These are phyloP conservation scores for Chesias legatella DNA, from an alignment of 2,888 invertebrate genomes.

Conservation along the genomic window DNA sequence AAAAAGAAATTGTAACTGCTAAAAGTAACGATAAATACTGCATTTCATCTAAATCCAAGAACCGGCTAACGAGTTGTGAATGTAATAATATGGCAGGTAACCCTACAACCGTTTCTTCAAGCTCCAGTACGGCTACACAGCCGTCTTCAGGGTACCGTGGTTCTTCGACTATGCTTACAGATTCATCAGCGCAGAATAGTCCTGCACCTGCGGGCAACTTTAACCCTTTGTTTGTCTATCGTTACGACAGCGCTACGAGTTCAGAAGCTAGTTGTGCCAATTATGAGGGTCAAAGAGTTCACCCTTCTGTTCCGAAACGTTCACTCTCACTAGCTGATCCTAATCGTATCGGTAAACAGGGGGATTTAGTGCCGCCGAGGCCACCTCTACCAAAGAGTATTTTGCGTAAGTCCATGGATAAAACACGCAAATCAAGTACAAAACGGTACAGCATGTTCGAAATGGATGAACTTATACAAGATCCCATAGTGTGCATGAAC, in stretches of 20 bases:
- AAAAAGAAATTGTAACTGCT: slow-evolving; percentile 58
- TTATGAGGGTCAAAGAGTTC: slow-evolving; percentile 67
- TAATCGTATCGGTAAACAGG: slow-evolving; percentile 61
- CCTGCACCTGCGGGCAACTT: slow-evolving; percentile 81
- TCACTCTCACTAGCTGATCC: slow-evolving; percentile 83
- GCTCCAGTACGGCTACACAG: slow-evolving; percentile 87
- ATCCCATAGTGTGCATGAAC: slow-evolving; percentile 66
- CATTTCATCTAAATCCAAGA: slow-evolving; percentile 75
- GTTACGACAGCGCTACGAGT: slow-evolving; percentile 88
- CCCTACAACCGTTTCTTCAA: slow-evolving; percentile 81
- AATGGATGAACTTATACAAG: slow-evolving; percentile 81
- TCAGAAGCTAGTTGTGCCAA: slow-evolving; percentile 86
- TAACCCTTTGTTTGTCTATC: slow-evolving; percentile 89
- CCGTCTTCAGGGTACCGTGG: slow-evolving; percentile 93
- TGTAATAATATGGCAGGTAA: slow-evolving; percentile 78
- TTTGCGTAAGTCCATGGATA: slow-evolving; percentile 82
- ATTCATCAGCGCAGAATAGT: slow-evolving; percentile 86
- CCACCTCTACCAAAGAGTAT: slow-evolving; percentile 88
- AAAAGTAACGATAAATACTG: slow-evolving; percentile 69
- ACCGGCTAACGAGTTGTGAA: slow-evolving; percentile 82
- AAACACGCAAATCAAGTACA: slow-evolving; percentile 71
- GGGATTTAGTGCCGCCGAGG: slow-evolving; percentile 83
- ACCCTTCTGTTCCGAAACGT: slow-evolving; percentile 83
- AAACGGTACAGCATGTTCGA: slow-evolving; percentile 92
- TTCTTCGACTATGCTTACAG: slow-evolving; percentile 90